Conservation (phyloP, 2,797 vertebrate species). For the Pangasius krempfi region DNA sequence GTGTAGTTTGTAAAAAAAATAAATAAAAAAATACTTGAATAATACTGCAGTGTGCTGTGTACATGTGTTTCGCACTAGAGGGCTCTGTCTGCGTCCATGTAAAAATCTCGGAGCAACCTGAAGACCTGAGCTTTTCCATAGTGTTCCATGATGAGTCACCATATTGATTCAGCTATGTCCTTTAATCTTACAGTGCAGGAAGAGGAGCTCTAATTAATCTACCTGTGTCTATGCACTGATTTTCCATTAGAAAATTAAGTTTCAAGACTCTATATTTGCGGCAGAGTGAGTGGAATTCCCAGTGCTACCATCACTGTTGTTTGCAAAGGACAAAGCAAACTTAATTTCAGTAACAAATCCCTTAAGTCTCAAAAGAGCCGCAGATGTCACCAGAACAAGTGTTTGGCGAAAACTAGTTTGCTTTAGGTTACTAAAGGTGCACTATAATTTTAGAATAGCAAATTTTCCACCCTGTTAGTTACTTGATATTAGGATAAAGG, state of each 20-base stretch:
- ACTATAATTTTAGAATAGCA: not conserved
- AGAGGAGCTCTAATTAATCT: not conserved
- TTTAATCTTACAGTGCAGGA: not conserved
- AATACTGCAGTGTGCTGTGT: not conserved
- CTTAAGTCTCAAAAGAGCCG: not conserved
- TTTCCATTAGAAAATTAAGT: not conserved
- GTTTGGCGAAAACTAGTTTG: not conserved
- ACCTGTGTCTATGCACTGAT: not conserved
- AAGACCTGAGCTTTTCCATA: not conserved
- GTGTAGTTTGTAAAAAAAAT: not conserved
- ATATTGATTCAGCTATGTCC: not conserved
- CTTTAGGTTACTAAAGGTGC: not conserved
- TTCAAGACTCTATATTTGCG: not conserved
- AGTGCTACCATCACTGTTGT: not conserved
- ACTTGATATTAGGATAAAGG: not conserved
- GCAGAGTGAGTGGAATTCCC: constrained; percentile 9
- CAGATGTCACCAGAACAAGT: not conserved
- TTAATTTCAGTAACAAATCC: not conserved
- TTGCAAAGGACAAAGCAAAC: constrained; percentile 17
- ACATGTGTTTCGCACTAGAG: not conserved
- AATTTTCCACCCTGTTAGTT: not conserved
- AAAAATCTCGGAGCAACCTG: no score
- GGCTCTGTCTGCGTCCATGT: not conserved
- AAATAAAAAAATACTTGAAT: not conserved
- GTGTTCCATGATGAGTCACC: constrained; percentile 9